phyloP scores from a whole-genome alignment of 2,113 vertebrate species.

The Pao palembangensis region DNA sequence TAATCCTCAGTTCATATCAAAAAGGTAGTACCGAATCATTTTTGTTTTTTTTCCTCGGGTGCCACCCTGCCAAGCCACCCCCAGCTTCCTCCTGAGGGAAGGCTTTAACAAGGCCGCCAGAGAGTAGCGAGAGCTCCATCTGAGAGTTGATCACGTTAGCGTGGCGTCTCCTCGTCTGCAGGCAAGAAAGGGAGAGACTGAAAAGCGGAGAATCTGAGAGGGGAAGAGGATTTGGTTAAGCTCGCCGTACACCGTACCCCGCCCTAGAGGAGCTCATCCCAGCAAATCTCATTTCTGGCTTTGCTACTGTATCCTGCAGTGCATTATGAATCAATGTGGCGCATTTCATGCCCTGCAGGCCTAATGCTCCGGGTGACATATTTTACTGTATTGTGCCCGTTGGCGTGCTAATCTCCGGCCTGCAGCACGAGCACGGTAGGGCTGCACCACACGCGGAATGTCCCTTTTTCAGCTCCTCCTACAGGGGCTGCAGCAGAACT shows the following conservation, averaged over 20 bases:
- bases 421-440: constrained; percentile 10
- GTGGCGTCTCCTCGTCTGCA: constrained; percentile 61
- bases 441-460: constrained; percentile 23
- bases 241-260: constrained; percentile 18
- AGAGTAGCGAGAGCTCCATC: constrained; percentile 55
- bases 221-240: constrained; percentile 42
- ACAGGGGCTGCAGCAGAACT: constrained; percentile 9
- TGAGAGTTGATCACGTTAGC: constrained; percentile 68
- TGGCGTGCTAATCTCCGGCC: constrained; percentile 40
- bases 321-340: constrained; percentile 39
- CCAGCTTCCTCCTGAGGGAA: constrained; percentile 40
- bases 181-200: constrained; percentile 32
- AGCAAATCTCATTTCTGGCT: constrained; percentile 37
- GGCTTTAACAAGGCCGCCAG: constrained; percentile 64
- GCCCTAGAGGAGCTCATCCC: constrained; percentile 29
- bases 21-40: background rate
- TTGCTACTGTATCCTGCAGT: constrained; percentile 28
- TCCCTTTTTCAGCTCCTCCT: constrained; percentile 32
- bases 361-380: constrained; percentile 39
- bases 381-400: constrained; percentile 27
- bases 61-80: constrained; percentile 11
- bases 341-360: constrained; percentile 39
- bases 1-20: constrained; percentile 28
- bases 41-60: background rate
- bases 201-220: constrained; percentile 23